These are phyloP conservation scores for Canis aureus DNA, from an alignment of 2,113 vertebrate genomes.

Conservation along the genomic window DNA sequence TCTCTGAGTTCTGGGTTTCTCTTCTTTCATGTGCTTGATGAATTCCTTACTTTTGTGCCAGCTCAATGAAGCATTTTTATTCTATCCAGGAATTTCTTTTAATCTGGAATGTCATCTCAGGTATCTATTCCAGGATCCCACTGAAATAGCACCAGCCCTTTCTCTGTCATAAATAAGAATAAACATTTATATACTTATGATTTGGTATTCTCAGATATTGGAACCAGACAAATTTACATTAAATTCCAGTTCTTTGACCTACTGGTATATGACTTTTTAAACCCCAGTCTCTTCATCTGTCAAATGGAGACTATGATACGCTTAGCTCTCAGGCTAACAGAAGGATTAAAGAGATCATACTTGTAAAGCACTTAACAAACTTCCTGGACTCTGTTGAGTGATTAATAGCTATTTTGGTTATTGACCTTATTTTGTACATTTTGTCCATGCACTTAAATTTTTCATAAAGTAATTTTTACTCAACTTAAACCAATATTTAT, in stretches of 20 bases:
- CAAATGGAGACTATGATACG: background rate
- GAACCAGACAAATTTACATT: slow-evolving; percentile 47
- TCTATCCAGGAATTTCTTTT: slow-evolving; percentile 34
- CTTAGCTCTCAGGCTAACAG: background rate
- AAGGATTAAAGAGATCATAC: background rate
- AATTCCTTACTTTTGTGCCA: slow-evolving; percentile 19
- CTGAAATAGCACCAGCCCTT: background rate
- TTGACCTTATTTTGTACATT: slow-evolving; percentile 1
- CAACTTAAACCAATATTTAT: background rate
- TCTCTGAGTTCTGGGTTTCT: background rate
- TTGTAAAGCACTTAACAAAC: slow-evolving; percentile 7
- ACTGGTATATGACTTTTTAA: background rate
- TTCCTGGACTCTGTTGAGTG: background rate
- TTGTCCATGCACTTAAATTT: slow-evolving; percentile 27
- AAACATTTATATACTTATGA: slow-evolving; percentile 51
- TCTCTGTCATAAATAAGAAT: slow-evolving; percentile 39
- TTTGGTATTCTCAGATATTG: slow-evolving; percentile 34
- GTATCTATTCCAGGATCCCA: background rate
- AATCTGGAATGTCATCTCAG: background rate
- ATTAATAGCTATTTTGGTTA: slow-evolving; percentile 5
- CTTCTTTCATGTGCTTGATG: background rate
- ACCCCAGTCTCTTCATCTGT: background rate
- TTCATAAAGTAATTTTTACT: background rate
- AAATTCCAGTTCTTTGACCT: background rate
- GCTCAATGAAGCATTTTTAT: background rate